Conservation (phyloP, 1,140 invertebrate species). For the Temnothorax nylanderi region DNA sequence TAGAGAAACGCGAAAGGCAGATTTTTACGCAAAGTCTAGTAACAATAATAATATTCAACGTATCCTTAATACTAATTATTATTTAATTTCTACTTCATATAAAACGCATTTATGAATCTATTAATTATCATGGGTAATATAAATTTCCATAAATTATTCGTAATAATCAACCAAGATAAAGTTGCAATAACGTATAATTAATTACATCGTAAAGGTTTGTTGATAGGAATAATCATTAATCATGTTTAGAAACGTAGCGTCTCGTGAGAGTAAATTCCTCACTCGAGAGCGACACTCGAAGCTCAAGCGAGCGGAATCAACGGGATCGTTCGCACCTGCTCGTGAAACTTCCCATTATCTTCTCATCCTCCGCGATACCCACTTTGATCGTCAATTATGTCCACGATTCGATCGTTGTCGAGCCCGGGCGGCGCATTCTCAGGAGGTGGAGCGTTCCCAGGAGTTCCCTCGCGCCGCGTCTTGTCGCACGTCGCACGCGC, state of each 20-base stretch:
- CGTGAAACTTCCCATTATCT: background rate
- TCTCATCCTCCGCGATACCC: background rate
- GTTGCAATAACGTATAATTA: conserved; percentile 4
- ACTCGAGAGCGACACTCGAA: background rate
- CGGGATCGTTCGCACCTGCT: conserved; percentile 15
- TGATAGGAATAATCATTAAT: background rate
- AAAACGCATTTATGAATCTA: background rate
- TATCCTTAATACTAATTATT: background rate
- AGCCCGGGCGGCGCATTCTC: conserved; percentile 38
- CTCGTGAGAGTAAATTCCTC: background rate
- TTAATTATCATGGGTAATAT: background rate
- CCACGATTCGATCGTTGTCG: conserved; percentile 9
- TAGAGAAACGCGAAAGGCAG: background rate
- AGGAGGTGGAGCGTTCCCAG: conserved; percentile 41
- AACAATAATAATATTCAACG: background rate
- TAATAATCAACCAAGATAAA: conserved; percentile 7
- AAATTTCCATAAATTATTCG: conserved; percentile 7
- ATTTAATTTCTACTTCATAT: background rate
- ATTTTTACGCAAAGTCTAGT: background rate
- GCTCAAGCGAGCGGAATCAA: background rate
- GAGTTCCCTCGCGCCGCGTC: conserved; percentile 13
- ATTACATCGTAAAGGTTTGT: background rate
- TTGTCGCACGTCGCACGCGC: conserved; percentile 13
- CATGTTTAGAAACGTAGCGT: conserved; percentile 17
- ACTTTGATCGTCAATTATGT: conserved; percentile 37